Base-by-base conservation (phyloP, 2,888 invertebrate species). In the Abrostola triplasia region DNA sequence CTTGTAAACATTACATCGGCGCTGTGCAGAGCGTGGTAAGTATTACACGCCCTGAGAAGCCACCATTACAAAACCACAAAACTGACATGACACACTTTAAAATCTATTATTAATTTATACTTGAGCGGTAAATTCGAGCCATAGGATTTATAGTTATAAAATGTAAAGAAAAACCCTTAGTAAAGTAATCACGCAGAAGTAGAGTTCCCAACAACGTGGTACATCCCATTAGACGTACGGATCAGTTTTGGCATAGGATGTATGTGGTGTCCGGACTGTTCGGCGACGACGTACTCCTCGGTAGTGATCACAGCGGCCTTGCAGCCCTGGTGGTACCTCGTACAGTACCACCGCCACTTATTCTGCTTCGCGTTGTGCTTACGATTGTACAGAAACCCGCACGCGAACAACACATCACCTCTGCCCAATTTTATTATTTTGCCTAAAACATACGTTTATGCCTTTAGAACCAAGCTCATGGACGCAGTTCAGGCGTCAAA, bases 261-360 rank as follows among this genome's bases (percentile, higher is more conserved):
- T 35, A 36, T 24, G 40, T 70, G 64, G 70, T 54, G 37, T 6
- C 72, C 72, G 37, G 42, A 49, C 0, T 48, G 13, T 12, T 54
- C 9, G 6, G 47, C 49, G 13, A 76, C 47, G 13, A 52, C 10
- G 9, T 67, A n/a, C 0, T 59, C 37, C 5, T 47, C 40, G 11
- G 52, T 61, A 6, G 70, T 73, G n/a, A 70, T 5, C 8, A 76
- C 48, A 9, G 65, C 62, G 0, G 73, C 76, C 49, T 51, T 67
- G 38, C 71, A 67, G 8, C 67, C 70, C 5, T 47, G 50, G 40
- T 73, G 67, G 64, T 73, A 74, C 36, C 59, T 54, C 8, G 44
- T 50, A 13, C 73, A 73, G 8, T 70, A 71, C 70, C 71, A 71
- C 10, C 71, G 53, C 40, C 10, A 48, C 13, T 13, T 41, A 0